Base-by-base conservation (phyloP, 2,113 vertebrate genomes). In the Mormoops blainvillei region DNA sequence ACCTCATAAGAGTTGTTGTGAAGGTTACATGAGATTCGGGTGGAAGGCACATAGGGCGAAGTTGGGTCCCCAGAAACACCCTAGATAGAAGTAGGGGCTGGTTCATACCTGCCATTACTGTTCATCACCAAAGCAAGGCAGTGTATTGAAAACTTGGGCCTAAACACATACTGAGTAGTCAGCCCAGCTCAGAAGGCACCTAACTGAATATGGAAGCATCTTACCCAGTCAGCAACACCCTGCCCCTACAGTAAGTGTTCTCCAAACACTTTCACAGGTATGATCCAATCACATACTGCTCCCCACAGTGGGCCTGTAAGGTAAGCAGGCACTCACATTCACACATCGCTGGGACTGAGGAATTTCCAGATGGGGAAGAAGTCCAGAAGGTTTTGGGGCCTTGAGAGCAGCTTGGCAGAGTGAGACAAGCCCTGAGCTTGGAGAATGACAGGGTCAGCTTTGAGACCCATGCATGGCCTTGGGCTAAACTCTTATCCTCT, bases 131-230 rank as follows among this genome's bases (percentile, higher is more conserved):
- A 31, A 48, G 20, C 24, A 81, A 28, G 18, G 67, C 0, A 0
- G 1, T 48, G 26, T 5, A 3, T 19, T 20, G 86, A 91, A 10
- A 83, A 48, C 12, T 11, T 4, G 3, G 41, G 70, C 6, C 43
- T 6, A 22, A 68, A 43, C 1, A 26, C 14, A 15, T 2, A 11
- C 78, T 63, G 28, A 6, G 12, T 36, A 26, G 7, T 5, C 15
- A 20, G 71, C 41, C 24, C 0, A 14, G 43, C 48, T 43, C 43
- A 24, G 15, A 61, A 70, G 43, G 11, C 5, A 4, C 54, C 41
- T 0, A 1, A 50, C 41, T 9, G 11, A n/a, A 45, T 10, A 24
- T 1, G 1, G n/a, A 7, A 0, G 24, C 5, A 4, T 48, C 36
- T n/a, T 3, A 31, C 33, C 31, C 16, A 1, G 36, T 38, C 61